These are phyloP conservation scores for Ancistrus triradiatus DNA, from an alignment of 2,113 vertebrate genomes.

Conservation along the genomic window DNA sequence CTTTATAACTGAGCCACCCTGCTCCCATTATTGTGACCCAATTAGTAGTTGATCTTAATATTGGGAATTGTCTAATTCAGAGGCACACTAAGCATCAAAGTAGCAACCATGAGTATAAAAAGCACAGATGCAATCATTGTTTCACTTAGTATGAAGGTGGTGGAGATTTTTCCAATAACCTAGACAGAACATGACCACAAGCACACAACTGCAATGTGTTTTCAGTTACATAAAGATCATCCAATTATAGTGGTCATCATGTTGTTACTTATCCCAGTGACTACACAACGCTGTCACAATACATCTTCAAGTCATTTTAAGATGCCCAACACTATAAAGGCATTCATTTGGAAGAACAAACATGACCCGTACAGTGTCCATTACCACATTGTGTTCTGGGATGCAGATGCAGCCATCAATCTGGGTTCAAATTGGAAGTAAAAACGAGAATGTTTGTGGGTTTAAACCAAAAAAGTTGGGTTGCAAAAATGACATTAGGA, in stretches of 20 bases:
- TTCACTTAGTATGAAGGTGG: too few species aligned
- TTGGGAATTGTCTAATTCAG: too few species aligned
- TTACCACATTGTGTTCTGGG: conserved; percentile 30
- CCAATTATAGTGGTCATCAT: conserved; percentile 50
- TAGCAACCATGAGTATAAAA: too few species aligned
- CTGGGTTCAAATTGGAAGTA: conserved; percentile 42
- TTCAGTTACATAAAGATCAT: conserved; percentile 57
- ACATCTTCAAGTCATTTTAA: conserved; percentile 38
- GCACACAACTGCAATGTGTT: conserved; percentile 54
- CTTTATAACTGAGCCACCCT: too few species aligned
- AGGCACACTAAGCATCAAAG: too few species aligned
- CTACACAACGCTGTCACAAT: conserved; percentile 35
- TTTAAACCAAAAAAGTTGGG: conserved; percentile 43
- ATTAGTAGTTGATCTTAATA: too few species aligned
- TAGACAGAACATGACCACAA: conserved; percentile 52
- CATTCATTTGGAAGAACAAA: conserved; percentile 44
- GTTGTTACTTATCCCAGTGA: conserved; percentile 44
- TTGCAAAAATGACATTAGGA: conserved; percentile 48
- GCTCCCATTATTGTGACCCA: too few species aligned
- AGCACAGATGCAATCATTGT: too few species aligned
- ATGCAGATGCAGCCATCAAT: conserved; percentile 39
- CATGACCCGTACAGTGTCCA: conserved; percentile 42
- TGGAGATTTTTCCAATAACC: too few species aligned
- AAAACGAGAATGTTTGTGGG: conserved; percentile 46
- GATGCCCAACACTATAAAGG: conserved; percentile 23